Percentiles rank a stretch among this genome's conserved stretches.
phyloP scores from a whole-genome alignment of 2,113 vertebrate genomes.

The Chelonoidis abingdonii region DNA sequence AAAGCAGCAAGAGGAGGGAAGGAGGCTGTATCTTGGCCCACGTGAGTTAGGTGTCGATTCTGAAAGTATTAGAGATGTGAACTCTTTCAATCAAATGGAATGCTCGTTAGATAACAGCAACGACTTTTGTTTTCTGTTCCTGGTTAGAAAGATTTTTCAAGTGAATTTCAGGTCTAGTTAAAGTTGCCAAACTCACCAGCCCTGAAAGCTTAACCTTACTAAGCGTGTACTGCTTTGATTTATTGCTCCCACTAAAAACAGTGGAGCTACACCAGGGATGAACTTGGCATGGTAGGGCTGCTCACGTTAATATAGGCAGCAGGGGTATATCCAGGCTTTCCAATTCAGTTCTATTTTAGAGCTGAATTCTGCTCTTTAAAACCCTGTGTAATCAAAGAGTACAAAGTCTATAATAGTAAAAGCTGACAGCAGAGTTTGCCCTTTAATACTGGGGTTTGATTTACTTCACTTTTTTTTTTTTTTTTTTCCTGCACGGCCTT shows the following conservation, averaged over 20 bases:
- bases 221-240: not conserved
- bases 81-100: not conserved
- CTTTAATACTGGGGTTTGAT: not conserved
- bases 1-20: not conserved
- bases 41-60: not conserved
- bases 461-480: conserved; percentile 20
- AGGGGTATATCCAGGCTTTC: conserved; percentile 30
- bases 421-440: conserved; percentile 26
- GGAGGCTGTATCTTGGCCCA: not conserved
- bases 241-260: conserved; percentile 8
- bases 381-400: conserved; percentile 12
- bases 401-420: conserved; percentile 21
- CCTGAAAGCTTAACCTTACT: conserved; percentile 13
- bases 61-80: not conserved
- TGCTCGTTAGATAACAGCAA: not conserved
- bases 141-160: conserved; percentile 25
- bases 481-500: not conserved
- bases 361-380: conserved; percentile 6
- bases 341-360: not conserved
- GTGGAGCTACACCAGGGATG: not conserved
- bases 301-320: not conserved
- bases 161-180: conserved; percentile 10
- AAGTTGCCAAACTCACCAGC: not conserved
- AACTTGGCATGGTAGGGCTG: conserved; percentile 2
- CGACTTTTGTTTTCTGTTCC: conserved; percentile 3